Conservation (phyloP, 2,797 vertebrate genomes). For the Poecilia velifera region DNA sequence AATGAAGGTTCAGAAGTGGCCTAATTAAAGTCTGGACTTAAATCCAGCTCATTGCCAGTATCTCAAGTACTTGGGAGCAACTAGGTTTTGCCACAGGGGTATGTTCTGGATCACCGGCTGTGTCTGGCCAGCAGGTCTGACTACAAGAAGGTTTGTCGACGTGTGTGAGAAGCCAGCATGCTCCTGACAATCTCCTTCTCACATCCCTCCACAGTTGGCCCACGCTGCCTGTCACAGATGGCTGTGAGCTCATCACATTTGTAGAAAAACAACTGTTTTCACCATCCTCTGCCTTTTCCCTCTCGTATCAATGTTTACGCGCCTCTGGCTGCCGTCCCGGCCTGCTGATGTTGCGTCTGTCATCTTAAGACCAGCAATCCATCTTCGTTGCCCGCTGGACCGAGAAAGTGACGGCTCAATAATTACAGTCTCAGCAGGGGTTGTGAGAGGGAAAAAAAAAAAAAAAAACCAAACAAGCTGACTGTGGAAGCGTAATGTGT, state of each 20-base stretch:
- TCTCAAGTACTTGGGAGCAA: background rate
- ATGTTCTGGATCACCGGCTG: constrained; percentile 33
- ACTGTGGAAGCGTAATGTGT: constrained; percentile 53
- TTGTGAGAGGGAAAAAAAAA: constrained; percentile 17
- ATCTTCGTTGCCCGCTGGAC: constrained; percentile 54
- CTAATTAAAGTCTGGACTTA: background rate
- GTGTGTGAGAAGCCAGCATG: constrained; percentile 55
- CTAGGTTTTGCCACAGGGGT: background rate
- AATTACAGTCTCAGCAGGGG: constrained; percentile 56
- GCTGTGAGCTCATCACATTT: constrained; percentile 61
- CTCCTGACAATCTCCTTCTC: constrained; percentile 56
- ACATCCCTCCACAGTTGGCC: constrained; percentile 56
- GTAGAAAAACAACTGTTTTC: constrained; percentile 72
- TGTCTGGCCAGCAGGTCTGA: constrained; percentile 27
- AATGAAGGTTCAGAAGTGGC: background rate
- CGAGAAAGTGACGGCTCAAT: constrained; percentile 61
- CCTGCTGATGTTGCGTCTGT: constrained; percentile 51
- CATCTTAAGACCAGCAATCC: constrained; percentile 57
- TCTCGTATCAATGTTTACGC: constrained; percentile 62
- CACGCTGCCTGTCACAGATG: constrained; percentile 61
- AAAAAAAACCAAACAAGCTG: too few species aligned
- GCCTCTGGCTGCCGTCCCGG: constrained; percentile 62
- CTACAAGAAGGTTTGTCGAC: constrained; percentile 54
- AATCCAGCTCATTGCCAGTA: background rate
- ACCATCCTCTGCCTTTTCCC: constrained; percentile 51